Conservation (phyloP, 2,888 invertebrate species). For the Dolichopus griseipennis region DNA sequence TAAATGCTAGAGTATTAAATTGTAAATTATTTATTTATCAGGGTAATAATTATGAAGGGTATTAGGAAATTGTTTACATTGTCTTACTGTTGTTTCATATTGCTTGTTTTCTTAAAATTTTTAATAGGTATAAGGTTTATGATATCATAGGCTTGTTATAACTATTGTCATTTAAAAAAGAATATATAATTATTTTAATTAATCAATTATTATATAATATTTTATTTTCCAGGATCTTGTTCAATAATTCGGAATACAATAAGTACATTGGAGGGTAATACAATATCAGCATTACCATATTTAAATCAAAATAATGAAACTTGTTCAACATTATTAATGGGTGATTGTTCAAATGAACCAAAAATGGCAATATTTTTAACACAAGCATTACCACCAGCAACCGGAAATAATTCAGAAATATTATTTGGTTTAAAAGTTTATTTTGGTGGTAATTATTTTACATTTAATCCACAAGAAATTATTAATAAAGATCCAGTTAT, state of each 20-base stretch:
- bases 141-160: too few relatives aligned
- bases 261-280: slow-evolving; percentile 40
- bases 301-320: slow-evolving; percentile 27
- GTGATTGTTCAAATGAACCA: slow-evolving; percentile 38
- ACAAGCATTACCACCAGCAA: slow-evolving; percentile 21
- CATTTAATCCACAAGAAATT: slow-evolving; percentile 26
- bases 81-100: too few relatives aligned
- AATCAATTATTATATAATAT: too few relatives aligned
- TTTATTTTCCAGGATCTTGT: slow-evolving; percentile 34
- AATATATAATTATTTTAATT: too few relatives aligned
- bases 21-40: too few relatives aligned
- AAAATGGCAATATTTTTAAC: slow-evolving; percentile 40
- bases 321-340: slow-evolving; percentile 36
- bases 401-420: slow-evolving; percentile 20
- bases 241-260: slow-evolving; percentile 40
- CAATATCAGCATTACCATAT: slow-evolving; percentile 33
- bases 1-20: too few relatives aligned
- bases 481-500: slow-evolving; percentile 27
- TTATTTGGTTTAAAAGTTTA: slow-evolving; percentile 37
- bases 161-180: too few relatives aligned
- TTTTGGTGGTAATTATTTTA: slow-evolving; percentile 38
- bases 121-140: too few relatives aligned
- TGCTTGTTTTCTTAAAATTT: too few relatives aligned
- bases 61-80: too few relatives aligned
- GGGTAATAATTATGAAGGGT: too few relatives aligned